Percentiles rank a stretch among this genome's conserved stretches.
These are phyloP conservation scores for Periparus ater DNA, from an alignment of 2,797 vertebrate species.

Conservation along the genomic window DNA sequence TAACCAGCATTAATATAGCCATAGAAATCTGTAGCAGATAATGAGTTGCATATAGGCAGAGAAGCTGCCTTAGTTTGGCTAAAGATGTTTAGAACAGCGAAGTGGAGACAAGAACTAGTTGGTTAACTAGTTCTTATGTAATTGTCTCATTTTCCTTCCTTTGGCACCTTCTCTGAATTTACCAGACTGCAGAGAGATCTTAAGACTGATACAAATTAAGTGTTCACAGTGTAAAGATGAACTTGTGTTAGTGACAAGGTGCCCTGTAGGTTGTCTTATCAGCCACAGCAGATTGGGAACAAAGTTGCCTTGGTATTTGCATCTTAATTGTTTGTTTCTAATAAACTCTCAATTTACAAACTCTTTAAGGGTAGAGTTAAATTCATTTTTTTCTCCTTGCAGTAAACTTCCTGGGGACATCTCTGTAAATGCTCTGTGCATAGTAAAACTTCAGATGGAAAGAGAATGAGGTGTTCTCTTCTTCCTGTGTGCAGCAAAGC, in stretches of 20 bases:
- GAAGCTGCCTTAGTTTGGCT: background rate
- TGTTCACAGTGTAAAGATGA: background rate
- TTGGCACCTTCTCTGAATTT: background rate
- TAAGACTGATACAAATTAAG: background rate
- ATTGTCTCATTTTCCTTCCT: background rate
- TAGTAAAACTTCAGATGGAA: background rate
- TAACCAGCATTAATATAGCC: background rate
- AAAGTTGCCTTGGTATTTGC: background rate
- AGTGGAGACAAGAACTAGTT: background rate
- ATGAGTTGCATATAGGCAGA: background rate
- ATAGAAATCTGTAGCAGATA: background rate
- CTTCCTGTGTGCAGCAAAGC: background rate
- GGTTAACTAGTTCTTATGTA: background rate
- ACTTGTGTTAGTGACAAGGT: background rate
- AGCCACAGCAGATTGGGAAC: background rate
- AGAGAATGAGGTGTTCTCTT: background rate
- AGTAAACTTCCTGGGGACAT: background rate
- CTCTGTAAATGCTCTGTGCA: background rate
- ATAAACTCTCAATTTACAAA: background rate
- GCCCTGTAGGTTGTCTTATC: background rate
- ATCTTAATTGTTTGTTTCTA: slow-evolving; percentile 16
- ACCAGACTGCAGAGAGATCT: background rate
- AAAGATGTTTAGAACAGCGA: background rate
- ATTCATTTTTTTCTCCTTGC: background rate
- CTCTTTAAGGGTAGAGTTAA: background rate